These are phyloP conservation scores for Clarias macrocephalus DNA, from an alignment of 2,113 vertebrate genomes.

Conservation along the genomic window DNA sequence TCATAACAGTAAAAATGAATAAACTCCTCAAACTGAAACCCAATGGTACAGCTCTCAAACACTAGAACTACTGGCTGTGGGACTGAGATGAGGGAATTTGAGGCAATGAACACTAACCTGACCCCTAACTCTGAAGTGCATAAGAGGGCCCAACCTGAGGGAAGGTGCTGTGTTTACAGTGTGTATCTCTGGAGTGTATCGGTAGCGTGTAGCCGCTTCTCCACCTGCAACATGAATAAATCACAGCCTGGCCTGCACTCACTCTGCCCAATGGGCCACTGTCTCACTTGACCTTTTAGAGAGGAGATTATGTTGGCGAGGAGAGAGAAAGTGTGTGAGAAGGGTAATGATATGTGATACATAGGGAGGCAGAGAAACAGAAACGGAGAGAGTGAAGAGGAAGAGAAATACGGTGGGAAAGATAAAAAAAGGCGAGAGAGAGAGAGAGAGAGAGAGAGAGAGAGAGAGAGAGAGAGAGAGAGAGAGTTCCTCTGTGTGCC, in stretches of 20 bases:
- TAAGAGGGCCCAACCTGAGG: conserved; percentile 38
- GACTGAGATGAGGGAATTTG: conserved; percentile 5
- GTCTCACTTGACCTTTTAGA: conserved; percentile 65
- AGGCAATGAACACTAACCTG: conserved; percentile 27
- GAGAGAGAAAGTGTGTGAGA: conserved; percentile 40
- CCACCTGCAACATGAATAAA: conserved; percentile 59
- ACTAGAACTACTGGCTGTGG: not conserved
- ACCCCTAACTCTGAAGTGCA: conserved; percentile 40
- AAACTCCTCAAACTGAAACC: not conserved
- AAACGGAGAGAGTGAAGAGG: not conserved
- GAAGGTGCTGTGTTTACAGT: conserved; percentile 20
- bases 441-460: not conserved
- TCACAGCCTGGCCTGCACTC: conserved; percentile 36
- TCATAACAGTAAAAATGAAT: not conserved
- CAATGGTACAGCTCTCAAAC: not conserved
- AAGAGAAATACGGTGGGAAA: conserved; percentile 8
- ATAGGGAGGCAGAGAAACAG: conserved; percentile 30
- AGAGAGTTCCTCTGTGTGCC: conserved; percentile 42
- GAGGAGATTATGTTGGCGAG: conserved; percentile 63
- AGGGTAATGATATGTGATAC: conserved; percentile 31
- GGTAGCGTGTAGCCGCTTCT: conserved; percentile 12
- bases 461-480: conserved; percentile 16
- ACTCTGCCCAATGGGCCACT: conserved; percentile 39
- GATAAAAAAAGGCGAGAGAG: not conserved
- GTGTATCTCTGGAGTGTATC: conserved; percentile 43